Evolutionary conservation across 2,797 vertebrate genomes (phyloP).

Genomic region (Nasua narica): DNA sequence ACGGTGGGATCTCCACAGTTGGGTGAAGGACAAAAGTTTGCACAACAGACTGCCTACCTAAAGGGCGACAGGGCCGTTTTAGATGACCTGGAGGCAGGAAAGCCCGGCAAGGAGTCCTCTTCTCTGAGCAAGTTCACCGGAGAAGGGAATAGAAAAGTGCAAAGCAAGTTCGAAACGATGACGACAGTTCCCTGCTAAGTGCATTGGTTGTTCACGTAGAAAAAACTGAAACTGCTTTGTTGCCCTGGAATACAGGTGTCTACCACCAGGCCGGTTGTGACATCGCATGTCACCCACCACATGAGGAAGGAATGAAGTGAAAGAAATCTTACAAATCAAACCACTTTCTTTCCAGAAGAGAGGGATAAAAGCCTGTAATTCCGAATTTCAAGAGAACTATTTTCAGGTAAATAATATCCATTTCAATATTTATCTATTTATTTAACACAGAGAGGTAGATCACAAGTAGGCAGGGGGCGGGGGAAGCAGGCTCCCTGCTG

Average conservation of each 20-base stretch:
- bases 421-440: not conserved
- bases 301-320: not conserved
- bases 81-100: not conserved
- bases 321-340: not conserved
- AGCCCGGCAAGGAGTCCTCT: not conserved
- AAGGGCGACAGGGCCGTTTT: not conserved
- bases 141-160: not conserved
- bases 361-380: not conserved
- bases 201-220: not conserved
- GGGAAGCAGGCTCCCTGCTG: no score
- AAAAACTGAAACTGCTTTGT: not conserved
- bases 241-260: not conserved
- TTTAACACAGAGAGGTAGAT: no score
- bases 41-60: not conserved
- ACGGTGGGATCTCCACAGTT: not conserved
- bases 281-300: not conserved
- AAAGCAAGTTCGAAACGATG: not conserved
- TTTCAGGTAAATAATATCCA: conserved; percentile 27
- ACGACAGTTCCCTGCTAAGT: not conserved
- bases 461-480: no score
- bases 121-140: not conserved
- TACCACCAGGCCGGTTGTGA: not conserved
- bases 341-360: not conserved
- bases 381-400: not conserved
- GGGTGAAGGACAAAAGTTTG: not conserved